Base-by-base conservation (phyloP, 2,888 invertebrate species). In the Rhagophthalmus giganteus region DNA sequence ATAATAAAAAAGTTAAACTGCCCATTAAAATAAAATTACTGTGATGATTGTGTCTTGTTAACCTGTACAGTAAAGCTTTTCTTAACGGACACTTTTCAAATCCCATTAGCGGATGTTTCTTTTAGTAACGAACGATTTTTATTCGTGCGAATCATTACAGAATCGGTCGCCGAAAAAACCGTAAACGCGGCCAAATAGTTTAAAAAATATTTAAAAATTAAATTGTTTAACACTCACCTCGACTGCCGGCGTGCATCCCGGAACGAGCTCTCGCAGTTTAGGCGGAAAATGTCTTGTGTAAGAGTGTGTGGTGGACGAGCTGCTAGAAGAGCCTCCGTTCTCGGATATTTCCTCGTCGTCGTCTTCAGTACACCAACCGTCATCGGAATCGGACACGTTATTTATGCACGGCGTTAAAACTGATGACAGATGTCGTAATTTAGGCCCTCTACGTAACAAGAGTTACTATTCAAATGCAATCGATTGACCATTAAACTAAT, bases 291-390 rank as follows among this genome's bases (percentile, higher is more conserved):
- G 69, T 44, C 65, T 63, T 34, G 66, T 66, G 12, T 59, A 62
- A 5, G 58, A 47, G 32, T 61, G 61, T 31, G 58, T 56, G 16
- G 59, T 50, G 8, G 65, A 65, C 35, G 63, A 65, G 40, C 59
- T 68, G 46, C 68, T 68, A 4, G 70, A 68, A 16, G 70, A 66
- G 51, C 71, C 72, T 9, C 65, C 66, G 32, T 70, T 69, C 44
- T 68, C 68, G 10, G 68, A 63, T 16, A 58, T 33, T 10, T 57
- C 62, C 39, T 72, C 73, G 35, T 72, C 71, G 2, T 66, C 69
- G 33, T 74, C 74, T 54, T 74, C 74, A 2, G 73, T 74, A 63
- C 69, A 71, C 73, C 74, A 75, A 33, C 73, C 74, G 37, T 73
- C 74, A 54, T 73, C 63, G 8, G 69, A 68, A 20, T 60, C 57